A percentile compares a stretch with the other conserved stretches of the same genome.
Evolutionary conservation across 2,888 invertebrate species (phyloP).

Genomic region (Agonopterix heracliana): DNA sequence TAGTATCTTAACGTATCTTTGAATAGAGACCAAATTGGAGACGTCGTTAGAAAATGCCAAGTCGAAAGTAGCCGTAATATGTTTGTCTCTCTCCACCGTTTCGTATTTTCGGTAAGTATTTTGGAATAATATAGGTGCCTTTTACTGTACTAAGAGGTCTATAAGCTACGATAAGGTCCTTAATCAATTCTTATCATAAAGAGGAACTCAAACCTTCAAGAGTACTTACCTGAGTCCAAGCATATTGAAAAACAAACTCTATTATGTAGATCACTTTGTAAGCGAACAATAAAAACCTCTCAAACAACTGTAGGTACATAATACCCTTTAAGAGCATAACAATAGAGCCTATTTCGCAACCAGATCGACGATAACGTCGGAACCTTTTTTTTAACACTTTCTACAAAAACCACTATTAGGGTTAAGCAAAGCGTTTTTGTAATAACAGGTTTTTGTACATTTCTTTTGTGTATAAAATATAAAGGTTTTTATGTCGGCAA

Average conservation of each 20-base stretch:
- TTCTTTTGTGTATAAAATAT: conserved; percentile 1
- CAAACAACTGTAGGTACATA: conserved; percentile 11
- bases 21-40: too few species aligned
- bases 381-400: conserved; percentile 5
- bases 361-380: conserved; percentile 7
- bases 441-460: conserved; percentile 7
- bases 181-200: too few species aligned
- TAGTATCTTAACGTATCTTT: too few species aligned
- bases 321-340: conserved; percentile 9
- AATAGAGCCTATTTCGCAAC: conserved; percentile 13
- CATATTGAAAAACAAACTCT: neutral
- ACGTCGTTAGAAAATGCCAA: too few species aligned
- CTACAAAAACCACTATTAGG: too few species aligned
- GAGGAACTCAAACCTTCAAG: too few species aligned
- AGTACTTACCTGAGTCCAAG: neutral
- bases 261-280: neutral
- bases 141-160: too few species aligned
- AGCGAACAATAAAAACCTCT: conserved; percentile 8
- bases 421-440: neutral
- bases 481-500: neutral
- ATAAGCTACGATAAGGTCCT: too few species aligned
- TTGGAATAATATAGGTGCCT: too few species aligned
- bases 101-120: too few species aligned
- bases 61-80: too few species aligned
- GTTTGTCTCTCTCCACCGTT: too few species aligned